Evolutionary conservation across 2,797 vertebrate species (phyloP).

Genomic region (Pagetopsis macropterus): DNA sequence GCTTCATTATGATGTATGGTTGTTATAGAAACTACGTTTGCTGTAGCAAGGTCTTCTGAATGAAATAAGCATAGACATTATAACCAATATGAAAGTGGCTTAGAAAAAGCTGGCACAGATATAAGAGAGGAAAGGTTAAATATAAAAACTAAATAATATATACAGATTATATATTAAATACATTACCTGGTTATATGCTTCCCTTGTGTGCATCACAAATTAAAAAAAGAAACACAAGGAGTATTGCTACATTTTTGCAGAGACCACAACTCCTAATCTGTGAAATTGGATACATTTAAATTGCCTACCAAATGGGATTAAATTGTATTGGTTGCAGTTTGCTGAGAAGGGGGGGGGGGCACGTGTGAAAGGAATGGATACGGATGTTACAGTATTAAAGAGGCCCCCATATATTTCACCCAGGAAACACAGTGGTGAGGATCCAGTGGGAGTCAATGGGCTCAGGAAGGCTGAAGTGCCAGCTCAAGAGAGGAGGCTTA

Average conservation of each 20-base stretch:
- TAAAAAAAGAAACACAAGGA: constrained; percentile 47
- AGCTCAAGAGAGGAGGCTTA: constrained; percentile 72
- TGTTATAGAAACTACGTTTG: constrained; percentile 75
- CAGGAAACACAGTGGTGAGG: constrained; percentile 69
- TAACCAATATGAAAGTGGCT: constrained; percentile 12
- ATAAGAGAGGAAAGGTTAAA: constrained; percentile 19
- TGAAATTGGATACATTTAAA: constrained; percentile 84
- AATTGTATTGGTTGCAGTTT: constrained; percentile 77
- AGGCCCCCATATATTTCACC: constrained; percentile 72
- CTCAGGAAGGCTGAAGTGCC: constrained; percentile 76
- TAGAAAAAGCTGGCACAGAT: constrained; percentile 15
- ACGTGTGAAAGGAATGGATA: constrained; percentile 73
- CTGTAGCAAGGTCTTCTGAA: constrained; percentile 38
- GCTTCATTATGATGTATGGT: constrained; percentile 67
- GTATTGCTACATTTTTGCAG: constrained; percentile 51
- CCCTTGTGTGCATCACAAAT: constrained; percentile 29
- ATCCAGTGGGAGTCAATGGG: constrained; percentile 77
- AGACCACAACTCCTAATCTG: constrained; percentile 77
- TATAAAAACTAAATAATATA: constrained; percentile 3
- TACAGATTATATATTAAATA: constrained; percentile 12
- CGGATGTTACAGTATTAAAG: constrained; percentile 77
- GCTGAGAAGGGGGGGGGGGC: constrained; percentile 42
- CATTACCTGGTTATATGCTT: background rate
- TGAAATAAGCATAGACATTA: constrained; percentile 37
- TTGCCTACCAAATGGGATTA: constrained; percentile 82